Percentiles rank a stretch among this genome's conserved stretches.
These are phyloP conservation scores for Pegea sp. DNA, from an alignment of 23 tunicate genomes.

Conservation along the genomic window DNA sequence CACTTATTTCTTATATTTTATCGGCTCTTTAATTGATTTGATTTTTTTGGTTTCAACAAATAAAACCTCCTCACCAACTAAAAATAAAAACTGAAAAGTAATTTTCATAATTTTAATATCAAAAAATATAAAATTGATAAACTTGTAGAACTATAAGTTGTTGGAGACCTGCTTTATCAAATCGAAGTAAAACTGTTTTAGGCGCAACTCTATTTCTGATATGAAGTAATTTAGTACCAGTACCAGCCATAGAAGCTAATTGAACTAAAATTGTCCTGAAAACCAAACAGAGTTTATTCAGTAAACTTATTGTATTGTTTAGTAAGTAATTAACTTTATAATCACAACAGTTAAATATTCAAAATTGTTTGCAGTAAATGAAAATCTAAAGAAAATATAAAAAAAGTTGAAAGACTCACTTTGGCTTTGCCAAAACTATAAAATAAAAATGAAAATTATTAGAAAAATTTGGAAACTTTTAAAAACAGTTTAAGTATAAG, in stretches of 20 bases:
- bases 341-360: too few relatives aligned
- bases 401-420: too few relatives aligned
- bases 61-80: conserved; percentile 38
- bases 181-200: conserved; percentile 24
- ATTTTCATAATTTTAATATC: not conserved
- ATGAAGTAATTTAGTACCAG: conserved; percentile 21
- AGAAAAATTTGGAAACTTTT: too few relatives aligned
- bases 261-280: conserved; percentile 38
- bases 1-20: not conserved
- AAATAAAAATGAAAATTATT: too few relatives aligned
- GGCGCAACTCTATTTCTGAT: conserved; percentile 25
- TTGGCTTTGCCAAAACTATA: too few relatives aligned
- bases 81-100: conserved; percentile 5
- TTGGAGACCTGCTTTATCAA: conserved; percentile 25
- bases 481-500: too few relatives aligned
- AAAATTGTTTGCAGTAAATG: too few relatives aligned
- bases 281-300: too few relatives aligned
- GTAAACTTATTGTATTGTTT: too few relatives aligned
- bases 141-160: not conserved
- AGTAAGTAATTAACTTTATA: too few relatives aligned
- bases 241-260: conserved; percentile 69
- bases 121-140: not conserved
- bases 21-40: conserved; percentile 6
- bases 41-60: conserved; percentile 64
- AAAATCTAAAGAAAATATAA: too few relatives aligned